phyloP scores from a whole-genome alignment of 2,113 vertebrate genomes.

The Noturus placidus region DNA sequence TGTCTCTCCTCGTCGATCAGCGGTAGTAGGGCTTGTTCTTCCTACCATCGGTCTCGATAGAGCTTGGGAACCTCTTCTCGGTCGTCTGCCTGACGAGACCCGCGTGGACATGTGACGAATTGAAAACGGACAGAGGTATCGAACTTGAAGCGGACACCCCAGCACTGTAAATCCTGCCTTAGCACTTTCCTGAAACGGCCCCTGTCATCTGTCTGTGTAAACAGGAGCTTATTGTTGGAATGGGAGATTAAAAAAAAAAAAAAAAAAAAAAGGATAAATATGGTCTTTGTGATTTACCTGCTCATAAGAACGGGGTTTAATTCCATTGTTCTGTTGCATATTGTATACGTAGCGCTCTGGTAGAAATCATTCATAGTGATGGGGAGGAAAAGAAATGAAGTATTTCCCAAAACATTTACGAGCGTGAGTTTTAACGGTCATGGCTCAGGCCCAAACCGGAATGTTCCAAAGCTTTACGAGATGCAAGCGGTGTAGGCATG shows the following conservation, averaged over 20 bases:
- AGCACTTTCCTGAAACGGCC: background rate
- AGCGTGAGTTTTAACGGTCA: background rate
- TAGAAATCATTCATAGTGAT: background rate
- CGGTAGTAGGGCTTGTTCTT: background rate
- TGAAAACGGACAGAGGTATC: background rate
- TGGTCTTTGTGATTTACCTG: background rate
- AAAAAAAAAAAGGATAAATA: background rate
- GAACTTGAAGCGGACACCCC: background rate
- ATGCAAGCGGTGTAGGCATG: background rate
- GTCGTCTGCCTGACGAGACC: background rate
- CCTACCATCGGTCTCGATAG: background rate
- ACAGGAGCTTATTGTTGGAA: background rate
- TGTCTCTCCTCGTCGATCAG: background rate
- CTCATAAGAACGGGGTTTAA: background rate
- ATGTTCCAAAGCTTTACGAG: background rate
- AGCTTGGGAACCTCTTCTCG: background rate
- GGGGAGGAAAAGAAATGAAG: background rate
- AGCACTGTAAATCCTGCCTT: background rate
- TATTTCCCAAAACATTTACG: background rate
- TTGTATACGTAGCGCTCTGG: background rate
- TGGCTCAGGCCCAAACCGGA: background rate
- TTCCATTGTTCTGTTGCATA: background rate
- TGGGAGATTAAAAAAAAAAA: background rate
- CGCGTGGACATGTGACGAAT: background rate
- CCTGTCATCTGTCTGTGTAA: background rate